These are phyloP conservation scores for Ondatra zibethicus DNA, from an alignment of 2,113 vertebrate genomes.

Conservation along the genomic window DNA sequence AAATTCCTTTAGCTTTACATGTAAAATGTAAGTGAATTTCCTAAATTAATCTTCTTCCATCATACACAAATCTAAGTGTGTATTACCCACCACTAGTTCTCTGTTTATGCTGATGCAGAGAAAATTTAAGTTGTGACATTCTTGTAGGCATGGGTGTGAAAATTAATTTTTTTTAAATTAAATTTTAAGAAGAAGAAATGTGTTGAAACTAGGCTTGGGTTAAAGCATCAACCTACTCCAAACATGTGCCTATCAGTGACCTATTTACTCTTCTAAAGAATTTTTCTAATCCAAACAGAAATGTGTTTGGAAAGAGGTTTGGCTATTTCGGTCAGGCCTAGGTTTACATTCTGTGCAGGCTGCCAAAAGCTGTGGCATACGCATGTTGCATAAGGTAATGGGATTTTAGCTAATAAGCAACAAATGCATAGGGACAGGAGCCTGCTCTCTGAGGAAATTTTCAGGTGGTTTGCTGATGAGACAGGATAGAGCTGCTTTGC, in stretches of 20 bases:
- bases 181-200: slow-evolving; percentile 5
- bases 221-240: slow-evolving; percentile 79
- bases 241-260: slow-evolving; percentile 78
- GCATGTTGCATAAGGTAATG: slow-evolving; percentile 45
- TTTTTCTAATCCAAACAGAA: slow-evolving; percentile 83
- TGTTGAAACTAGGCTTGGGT: slow-evolving; percentile 56
- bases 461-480: neutral
- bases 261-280: slow-evolving; percentile 80
- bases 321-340: slow-evolving; percentile 79
- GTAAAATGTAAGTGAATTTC: slow-evolving; percentile 47
- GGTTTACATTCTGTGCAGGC: slow-evolving; percentile 70
- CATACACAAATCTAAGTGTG: slow-evolving; percentile 5
- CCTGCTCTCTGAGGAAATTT: slow-evolving; percentile 28
- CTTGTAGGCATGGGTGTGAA: neutral
- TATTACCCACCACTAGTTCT: neutral
- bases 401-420: slow-evolving; percentile 63
- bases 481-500: neutral
- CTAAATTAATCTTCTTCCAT: neutral
- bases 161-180: slow-evolving; percentile 60
- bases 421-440: slow-evolving; percentile 24
- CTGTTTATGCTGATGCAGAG: slow-evolving; percentile 60
- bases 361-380: slow-evolving; percentile 27
- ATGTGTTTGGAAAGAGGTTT: slow-evolving; percentile 76
- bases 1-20: slow-evolving; percentile 55
- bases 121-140: slow-evolving; percentile 20